Percentiles rank a stretch among this genome's conserved stretches.
Evolutionary conservation across 2,888 invertebrate genomes (phyloP).

Genomic region (Celastrina argiolus): DNA sequence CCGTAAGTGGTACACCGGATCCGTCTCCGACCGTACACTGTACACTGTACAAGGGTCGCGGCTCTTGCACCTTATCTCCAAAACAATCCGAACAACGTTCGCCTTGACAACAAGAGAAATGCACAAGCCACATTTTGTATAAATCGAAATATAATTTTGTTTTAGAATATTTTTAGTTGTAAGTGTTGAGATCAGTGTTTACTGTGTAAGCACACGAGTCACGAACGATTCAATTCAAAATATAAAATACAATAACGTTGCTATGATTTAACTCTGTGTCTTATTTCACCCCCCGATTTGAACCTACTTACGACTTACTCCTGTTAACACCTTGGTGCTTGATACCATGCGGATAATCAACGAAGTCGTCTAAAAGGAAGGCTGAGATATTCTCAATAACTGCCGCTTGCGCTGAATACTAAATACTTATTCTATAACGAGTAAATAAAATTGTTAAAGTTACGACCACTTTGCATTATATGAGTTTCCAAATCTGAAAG

Average conservation of each 20-base stretch:
- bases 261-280: conserved; percentile 73
- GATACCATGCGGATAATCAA: too few relatives aligned
- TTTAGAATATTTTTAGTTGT: conserved; percentile 82
- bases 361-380: too few relatives aligned
- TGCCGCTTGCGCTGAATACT: too few relatives aligned
- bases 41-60: conserved; percentile 21
- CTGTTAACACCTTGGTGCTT: too few relatives aligned
- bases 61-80: conserved; percentile 58
- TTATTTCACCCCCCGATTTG: conserved; percentile 44
- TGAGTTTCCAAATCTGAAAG: too few relatives aligned
- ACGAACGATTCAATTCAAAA: conserved; percentile 82
- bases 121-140: conserved; percentile 69
- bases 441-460: too few relatives aligned
- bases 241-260: conserved; percentile 83
- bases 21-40: background rate
- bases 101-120: conserved; percentile 63
- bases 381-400: too few relatives aligned
- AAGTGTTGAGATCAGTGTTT: conserved; percentile 84
- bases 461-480: too few relatives aligned
- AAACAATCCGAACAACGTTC: conserved; percentile 56
- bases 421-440: too few relatives aligned
- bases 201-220: conserved; percentile 84
- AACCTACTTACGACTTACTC: background rate
- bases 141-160: conserved; percentile 69
- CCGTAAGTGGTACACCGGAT: background rate